A percentile compares a stretch with the other conserved stretches of the same genome.
Evolutionary conservation across 2,797 vertebrate genomes (phyloP).

Genomic region (Naso thynnoides): DNA sequence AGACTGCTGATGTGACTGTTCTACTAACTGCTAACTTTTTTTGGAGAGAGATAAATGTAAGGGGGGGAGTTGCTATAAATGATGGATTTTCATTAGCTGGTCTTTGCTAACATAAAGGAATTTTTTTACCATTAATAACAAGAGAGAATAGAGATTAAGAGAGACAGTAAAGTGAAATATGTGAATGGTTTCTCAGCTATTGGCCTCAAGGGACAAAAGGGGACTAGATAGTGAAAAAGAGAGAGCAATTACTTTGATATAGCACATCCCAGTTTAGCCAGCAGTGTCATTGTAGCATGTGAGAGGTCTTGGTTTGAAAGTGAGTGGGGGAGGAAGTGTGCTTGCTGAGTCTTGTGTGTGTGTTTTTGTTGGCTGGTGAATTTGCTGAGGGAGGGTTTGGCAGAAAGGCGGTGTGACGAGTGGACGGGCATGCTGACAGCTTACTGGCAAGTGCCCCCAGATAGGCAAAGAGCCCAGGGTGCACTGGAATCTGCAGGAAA

Average conservation of each 20-base stretch:
- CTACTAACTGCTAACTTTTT: not conserved
- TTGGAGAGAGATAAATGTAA: not conserved
- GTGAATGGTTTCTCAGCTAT: conserved; percentile 30
- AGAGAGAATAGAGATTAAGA: conserved; percentile 20
- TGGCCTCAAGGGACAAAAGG: conserved; percentile 21
- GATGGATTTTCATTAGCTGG: conserved; percentile 27
- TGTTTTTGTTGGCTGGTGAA: conserved; percentile 26
- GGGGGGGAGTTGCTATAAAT: conserved; percentile 3
- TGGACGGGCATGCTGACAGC: conserved; percentile 29
- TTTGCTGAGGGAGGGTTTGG: conserved; percentile 30
- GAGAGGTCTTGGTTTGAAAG: conserved; percentile 10
- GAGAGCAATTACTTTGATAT: conserved; percentile 45
- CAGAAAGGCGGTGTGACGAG: conserved; percentile 13
- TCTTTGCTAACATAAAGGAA: conserved; percentile 11
- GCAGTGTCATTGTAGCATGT: conserved; percentile 8
- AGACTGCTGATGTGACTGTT: conserved; percentile 7
- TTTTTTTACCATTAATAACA: not conserved
- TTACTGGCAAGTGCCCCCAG: conserved; percentile 31
- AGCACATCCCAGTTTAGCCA: conserved; percentile 24
- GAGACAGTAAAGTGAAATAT: conserved; percentile 23
- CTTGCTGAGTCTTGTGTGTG: not conserved
- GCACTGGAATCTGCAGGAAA: conserved; percentile 1
- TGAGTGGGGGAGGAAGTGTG: conserved; percentile 4
- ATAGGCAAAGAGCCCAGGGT: conserved; percentile 12
- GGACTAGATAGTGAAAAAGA: conserved; percentile 9